Conservation (phyloP, 1,140 invertebrate species). For the Scylla paramamosain region DNA sequence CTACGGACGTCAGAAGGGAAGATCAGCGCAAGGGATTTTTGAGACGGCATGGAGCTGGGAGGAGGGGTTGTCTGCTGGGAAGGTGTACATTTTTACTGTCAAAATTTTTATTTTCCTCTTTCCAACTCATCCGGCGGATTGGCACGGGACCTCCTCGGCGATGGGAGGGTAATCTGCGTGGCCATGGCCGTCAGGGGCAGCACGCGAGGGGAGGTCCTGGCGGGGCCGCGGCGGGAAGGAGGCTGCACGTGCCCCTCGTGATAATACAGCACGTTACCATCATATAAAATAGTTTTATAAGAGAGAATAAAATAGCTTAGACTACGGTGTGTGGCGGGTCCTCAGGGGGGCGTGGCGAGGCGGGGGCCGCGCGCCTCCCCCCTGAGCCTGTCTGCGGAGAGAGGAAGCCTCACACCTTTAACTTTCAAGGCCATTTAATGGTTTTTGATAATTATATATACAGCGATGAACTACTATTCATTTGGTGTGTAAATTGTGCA, state of each 20-base stretch:
- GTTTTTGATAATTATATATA: constrained; percentile 37
- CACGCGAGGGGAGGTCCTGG: neutral
- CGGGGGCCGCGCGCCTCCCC: neutral
- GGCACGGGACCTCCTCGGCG: neutral
- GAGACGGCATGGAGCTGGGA: neutral
- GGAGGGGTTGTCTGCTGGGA: neutral
- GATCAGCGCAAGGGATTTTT: neutral
- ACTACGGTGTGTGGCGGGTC: neutral
- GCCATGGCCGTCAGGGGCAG: neutral
- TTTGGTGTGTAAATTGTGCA: constrained; percentile 63
- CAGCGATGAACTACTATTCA: constrained; percentile 21
- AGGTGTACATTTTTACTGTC: neutral
- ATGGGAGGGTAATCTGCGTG: neutral
- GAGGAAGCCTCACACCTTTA: constrained; percentile 30
- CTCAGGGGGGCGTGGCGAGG: neutral
- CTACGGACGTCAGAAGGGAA: neutral
- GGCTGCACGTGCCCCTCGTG: neutral
- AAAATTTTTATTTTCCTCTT: neutral
- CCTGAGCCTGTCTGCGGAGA: neutral
- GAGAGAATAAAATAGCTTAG: constrained; percentile 13
- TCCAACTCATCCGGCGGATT: no score
- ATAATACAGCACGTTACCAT: neutral
- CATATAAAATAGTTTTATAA: constrained; percentile 17
- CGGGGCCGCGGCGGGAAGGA: neutral
- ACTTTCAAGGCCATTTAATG: constrained; percentile 54